Conservation (phyloP, 64 coral and sea anemone genomes). For the Montipora efflorescens region DNA sequence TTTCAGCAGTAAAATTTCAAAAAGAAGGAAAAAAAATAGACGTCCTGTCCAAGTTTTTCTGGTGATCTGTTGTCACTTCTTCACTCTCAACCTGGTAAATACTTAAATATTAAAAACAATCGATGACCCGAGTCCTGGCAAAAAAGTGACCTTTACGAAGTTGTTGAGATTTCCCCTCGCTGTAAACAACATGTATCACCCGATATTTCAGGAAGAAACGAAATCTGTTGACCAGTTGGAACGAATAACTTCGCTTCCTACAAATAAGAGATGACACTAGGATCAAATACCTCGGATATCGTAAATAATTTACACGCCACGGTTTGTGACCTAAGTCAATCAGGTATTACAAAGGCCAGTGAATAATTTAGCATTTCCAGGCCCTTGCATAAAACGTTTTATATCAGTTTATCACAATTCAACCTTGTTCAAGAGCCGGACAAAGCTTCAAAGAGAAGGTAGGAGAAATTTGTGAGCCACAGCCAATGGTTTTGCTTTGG, state of each 20-base stretch:
- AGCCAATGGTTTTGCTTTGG: background rate
- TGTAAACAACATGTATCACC: background rate
- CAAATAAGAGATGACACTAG: constrained; percentile 25
- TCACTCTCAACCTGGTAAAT: constrained; percentile 35
- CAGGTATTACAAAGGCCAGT: constrained; percentile 40
- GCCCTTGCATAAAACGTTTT: constrained; percentile 63
- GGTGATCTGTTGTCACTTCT: constrained; percentile 45
- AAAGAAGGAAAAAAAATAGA: background rate
- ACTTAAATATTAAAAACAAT: constrained; percentile 49
- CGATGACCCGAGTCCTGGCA: background rate
- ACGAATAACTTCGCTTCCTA: background rate
- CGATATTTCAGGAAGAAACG: background rate
- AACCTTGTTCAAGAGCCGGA: constrained; percentile 12
- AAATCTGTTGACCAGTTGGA: background rate
- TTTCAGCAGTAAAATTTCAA: background rate
- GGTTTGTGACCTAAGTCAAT: constrained; percentile 44
- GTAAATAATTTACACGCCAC: constrained; percentile 36
- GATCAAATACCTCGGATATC: constrained; percentile 11
- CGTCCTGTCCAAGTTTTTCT: constrained; percentile 1
- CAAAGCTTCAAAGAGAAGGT: constrained; percentile 33
- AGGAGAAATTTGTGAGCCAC: background rate
- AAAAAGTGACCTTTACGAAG: background rate
- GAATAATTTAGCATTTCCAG: constrained; percentile 44
- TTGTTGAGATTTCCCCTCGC: background rate
- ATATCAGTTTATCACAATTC: constrained; percentile 40